Evolutionary conservation across 2,888 invertebrate genomes (phyloP).

Genomic region (Drosophila rubida): DNA sequence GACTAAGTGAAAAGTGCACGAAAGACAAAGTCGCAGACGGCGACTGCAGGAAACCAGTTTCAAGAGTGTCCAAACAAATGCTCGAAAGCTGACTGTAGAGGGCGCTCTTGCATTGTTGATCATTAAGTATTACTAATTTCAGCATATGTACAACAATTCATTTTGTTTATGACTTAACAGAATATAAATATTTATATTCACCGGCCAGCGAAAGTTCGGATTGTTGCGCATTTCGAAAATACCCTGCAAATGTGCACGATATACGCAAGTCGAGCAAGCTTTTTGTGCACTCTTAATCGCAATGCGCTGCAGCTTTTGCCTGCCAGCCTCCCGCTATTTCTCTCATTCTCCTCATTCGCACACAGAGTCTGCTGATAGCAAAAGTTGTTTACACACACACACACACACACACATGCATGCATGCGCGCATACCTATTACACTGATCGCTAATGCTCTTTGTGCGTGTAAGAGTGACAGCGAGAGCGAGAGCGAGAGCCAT

Average conservation of each 20-base stretch:
- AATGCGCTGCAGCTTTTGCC: neutral
- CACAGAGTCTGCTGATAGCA: conserved; percentile 9
- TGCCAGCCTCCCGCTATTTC: neutral
- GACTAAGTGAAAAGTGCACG: neutral
- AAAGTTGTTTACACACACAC: conserved; percentile 14
- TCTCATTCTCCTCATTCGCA: neutral
- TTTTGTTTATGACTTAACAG: conserved; percentile 1
- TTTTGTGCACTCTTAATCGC: neutral
- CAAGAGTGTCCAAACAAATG: neutral
- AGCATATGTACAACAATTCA: conserved; percentile 5
- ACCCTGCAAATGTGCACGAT: conserved; percentile 1
- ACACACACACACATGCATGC: conserved; percentile 3
- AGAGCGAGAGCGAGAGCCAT: neutral
- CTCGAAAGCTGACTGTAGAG: neutral
- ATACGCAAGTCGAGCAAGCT: neutral
- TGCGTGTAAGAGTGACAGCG: neutral
- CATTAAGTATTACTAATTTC: conserved; percentile 5
- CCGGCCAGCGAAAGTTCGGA: no score
- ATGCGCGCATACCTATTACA: neutral
- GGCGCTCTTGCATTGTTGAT: neutral
- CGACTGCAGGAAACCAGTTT: neutral
- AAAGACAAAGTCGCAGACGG: neutral
- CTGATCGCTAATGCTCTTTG: neutral
- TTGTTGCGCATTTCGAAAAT: no score
- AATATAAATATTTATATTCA: neutral